Base-by-base conservation (phyloP, 2,113 vertebrate species). In the Tinamus guttatus region DNA sequence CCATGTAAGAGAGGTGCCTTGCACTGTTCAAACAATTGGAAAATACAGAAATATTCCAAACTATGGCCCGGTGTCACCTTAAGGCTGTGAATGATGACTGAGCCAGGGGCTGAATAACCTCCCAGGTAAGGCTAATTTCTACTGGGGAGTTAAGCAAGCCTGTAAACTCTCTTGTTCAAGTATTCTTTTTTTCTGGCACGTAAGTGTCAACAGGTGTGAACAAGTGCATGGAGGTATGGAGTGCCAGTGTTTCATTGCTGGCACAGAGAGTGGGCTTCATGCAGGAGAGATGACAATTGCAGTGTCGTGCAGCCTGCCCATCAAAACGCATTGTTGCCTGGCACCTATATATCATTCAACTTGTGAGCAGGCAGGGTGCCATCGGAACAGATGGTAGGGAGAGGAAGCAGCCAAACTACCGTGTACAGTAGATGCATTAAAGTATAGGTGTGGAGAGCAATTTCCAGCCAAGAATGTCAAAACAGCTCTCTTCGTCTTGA, bases 251-350 rank as follows among this genome's bases (percentile, higher is more conserved):
- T 89, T 96, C 7, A 25, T 95, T 94, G 87, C 95, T 98, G 97
- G 98, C 97, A 92, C 76, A 0, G 30, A 95, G 70, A 10, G 45
- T 52, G 90, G 97, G 96, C 97, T 97, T 97, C 95, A 77, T 94
- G 97, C 97, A 97, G 96, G 96, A 93, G 98, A 97, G 97, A 98
- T 94, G 96, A 96, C 96, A 97, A 97, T 96, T 97, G 96, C 94
- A 92, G 96, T 81, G 96, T 92, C 96, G 95, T 96, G 95, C 95
- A 96, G 97, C 60, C 97, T 98, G 97, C 98, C 98, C 96, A 98
- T 98, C 97, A 98, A 97, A 97, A 97, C 92, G 70, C 97, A 97
- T 97, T 98, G 98, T 97, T 97, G 97, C 97, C 97, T 98, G 97
- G 98, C 97, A 98, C 97, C 97, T 98, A 97, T 97, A 85, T 95